Base-by-base conservation (phyloP, 2,888 invertebrate species). In the Erynnis tages region DNA sequence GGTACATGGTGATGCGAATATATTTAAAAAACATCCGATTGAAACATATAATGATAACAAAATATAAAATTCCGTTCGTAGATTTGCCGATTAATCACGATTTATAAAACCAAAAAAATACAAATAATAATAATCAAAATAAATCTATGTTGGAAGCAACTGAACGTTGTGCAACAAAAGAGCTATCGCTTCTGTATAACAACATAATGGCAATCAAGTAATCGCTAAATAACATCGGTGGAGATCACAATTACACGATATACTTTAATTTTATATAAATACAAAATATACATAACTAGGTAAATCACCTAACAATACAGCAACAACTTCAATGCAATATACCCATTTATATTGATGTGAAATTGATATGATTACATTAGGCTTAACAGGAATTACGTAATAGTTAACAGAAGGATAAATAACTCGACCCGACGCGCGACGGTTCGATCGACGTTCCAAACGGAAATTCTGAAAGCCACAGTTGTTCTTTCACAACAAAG, bases 171-270 rank as follows among this genome's bases (percentile, higher is more conserved):
- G 72, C 70, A 70, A 77, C 79, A 78, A 76, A 76, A 76, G 76
- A 58, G 59, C 71, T 34, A 11, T 25, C 72, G 74, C 82, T 78
- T 79, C 74, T 77, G 77, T 69, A 64, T 73, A 75, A 82, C 86
- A 82, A 85, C 84, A 69, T 70, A 87, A 89, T 89, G 89, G 89
- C 89, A 89, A 82, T 81, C 73, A 79, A 79, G 73, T 82, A 79
- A 85, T 82, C 81, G 85, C 82, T 89, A 86, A 86, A 79, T 83
- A 87, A 87, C 84, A 83, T 89, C 89, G 89, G 89, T 89, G 89
- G 89, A 89, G 89, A 89, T 89, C 89, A 89, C 83, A 87, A 82
- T 81, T 85, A 87, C 82, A 87, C 83, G 78, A 82, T 79, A 83
- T 78, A 76, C 73, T 77, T 84, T 79, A 69, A 57, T 65, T 67